Percentiles rank a stretch among this genome's conserved stretches.
Evolutionary conservation across 1,140 invertebrate genomes (phyloP).

Genomic region (Vanessa tameamea): DNA sequence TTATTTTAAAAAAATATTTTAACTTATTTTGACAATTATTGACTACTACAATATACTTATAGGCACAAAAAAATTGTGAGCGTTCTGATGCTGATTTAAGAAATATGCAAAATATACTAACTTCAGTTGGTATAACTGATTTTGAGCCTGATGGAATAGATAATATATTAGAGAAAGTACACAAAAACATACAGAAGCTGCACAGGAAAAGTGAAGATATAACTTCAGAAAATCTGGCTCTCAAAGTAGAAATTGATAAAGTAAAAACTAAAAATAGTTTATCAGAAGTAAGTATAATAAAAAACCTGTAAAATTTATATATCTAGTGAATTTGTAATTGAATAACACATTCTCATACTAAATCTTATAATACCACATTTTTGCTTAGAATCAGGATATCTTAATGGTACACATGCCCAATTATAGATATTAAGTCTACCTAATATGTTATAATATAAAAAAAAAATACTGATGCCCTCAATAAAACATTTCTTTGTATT

Average conservation of each 20-base stretch:
- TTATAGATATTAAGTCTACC: too few species aligned
- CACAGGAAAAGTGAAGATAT: conserved; percentile 67
- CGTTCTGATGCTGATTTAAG: conserved; percentile 58
- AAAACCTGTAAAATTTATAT: too few species aligned
- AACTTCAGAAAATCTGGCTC: conserved; percentile 62
- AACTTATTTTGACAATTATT: background rate
- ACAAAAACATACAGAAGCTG: conserved; percentile 55
- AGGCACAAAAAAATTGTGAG: conserved; percentile 64
- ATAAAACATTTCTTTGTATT: conserved; percentile 16
- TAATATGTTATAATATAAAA: too few species aligned
- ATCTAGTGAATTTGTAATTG: background rate
- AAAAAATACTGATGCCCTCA: background rate
- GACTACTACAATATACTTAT: conserved; percentile 29
- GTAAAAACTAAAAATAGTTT: conserved; percentile 47
- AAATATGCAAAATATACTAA: conserved; percentile 66
- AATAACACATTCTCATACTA: too few species aligned
- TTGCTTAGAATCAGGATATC: too few species aligned
- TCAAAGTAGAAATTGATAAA: conserved; percentile 71
- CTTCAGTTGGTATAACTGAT: conserved; percentile 60
- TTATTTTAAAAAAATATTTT: too few species aligned
- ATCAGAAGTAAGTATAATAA: conserved; percentile 49
- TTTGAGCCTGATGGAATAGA: conserved; percentile 48
- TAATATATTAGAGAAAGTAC: conserved; percentile 61
- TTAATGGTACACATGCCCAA: too few species aligned
- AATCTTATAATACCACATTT: too few species aligned